Conservation (phyloP, 2,113 vertebrate species). For the Monopterus albus region DNA sequence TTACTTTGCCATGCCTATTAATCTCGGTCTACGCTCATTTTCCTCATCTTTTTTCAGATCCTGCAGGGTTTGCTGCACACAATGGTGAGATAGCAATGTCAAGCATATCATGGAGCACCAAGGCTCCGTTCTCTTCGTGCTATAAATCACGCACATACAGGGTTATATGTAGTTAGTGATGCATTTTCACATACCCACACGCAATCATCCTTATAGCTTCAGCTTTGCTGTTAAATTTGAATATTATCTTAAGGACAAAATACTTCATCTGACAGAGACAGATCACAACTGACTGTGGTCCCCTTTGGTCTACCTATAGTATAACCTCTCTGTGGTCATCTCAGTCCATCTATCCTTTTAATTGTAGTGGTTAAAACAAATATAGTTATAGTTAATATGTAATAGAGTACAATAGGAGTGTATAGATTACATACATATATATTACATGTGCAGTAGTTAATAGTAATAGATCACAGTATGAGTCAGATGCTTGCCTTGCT, state of each 20-base stretch:
- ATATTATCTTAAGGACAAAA: conserved; percentile 52
- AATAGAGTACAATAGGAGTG: no score
- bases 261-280: conserved; percentile 64
- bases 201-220: conserved; percentile 27
- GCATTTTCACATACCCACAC: conserved; percentile 30
- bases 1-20: neutral
- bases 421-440: no score
- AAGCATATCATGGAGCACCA: conserved; percentile 55
- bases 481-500: no score
- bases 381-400: no score
- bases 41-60: neutral
- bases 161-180: conserved; percentile 8
- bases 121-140: conserved; percentile 31
- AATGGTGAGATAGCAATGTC: conserved; percentile 64
- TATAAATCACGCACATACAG: conserved; percentile 68
- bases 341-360: conserved; percentile 25
- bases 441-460: no score
- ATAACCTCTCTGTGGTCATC: conserved; percentile 57
- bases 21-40: neutral
- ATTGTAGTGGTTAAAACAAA: no score
- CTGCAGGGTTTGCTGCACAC: conserved; percentile 24
- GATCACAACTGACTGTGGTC: conserved; percentile 42
- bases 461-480: no score
- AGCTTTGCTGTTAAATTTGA: conserved; percentile 37
- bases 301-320: conserved; percentile 40